Evolutionary conservation across 2,797 vertebrate species (phyloP), one percentile per base, ranked within the genome.

Genomic region (Pantherophis alleghaniensis): DNA sequence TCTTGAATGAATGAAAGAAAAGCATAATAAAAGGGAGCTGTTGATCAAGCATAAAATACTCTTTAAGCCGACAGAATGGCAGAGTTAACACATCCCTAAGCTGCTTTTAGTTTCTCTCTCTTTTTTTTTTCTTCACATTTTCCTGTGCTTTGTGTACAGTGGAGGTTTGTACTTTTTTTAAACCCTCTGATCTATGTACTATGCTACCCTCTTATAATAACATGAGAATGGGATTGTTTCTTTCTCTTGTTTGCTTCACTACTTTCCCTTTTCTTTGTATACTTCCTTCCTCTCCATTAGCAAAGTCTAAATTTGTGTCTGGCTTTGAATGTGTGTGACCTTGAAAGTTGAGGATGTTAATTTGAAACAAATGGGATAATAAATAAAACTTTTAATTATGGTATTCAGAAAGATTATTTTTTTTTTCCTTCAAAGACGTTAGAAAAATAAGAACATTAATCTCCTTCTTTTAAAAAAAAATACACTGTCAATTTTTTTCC

Each of bases 31-130:
- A 98, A 98, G 98, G 97, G 97, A 98, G 98, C 98, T 98, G 98
- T 98, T 98, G 98, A 98, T 98, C 98, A 98, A 98, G 98, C 98
- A 98, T 98, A 98, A 98, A 98, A 98, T 98, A 98, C 98, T 98
- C 98, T 98, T 98, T 98, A 98, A 98, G 98, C 98, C 98, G 98
- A 98, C 98, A 98, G 98, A 98, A 98, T 98, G 97, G 98, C 97
- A 97, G 98, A 98, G 98, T 98, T 98, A 98, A 98, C 98, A 98
- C 98, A 98, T 98, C 98, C 97, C 98, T 98, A 98, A 98, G 98
- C 98, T 98, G 98, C 98, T 98, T 98, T 97, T 97, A 96, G 96
- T 96, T 98, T 97, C 97, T 97, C 96, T 95, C 94, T 96, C 51
- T 95, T 96, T 83, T 97, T 96, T 96, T 95, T 12, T 12, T 22